Base-by-base conservation (phyloP, 2,113 vertebrate genomes). In the Calyptomena viridis region DNA sequence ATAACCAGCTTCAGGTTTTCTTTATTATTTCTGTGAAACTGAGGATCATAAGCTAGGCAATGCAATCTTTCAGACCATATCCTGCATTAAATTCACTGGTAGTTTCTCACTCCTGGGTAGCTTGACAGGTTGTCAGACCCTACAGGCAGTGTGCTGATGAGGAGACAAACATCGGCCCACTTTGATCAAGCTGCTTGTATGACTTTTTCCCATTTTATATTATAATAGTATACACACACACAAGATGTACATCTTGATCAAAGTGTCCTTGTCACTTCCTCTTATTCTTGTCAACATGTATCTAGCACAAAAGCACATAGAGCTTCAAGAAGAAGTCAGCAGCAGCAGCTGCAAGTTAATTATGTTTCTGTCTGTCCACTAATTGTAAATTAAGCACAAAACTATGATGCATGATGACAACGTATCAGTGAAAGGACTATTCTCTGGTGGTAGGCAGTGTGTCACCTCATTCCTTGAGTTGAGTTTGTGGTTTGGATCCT, bases 131-230 rank as follows among this genome's bases (percentile, higher is more conserved):
- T 95, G 73, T 84, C 82, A 93, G 84, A 92, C 79, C 68, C 76
- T 84, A 44, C 79, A 81, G 92, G 60, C 90, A 75, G 47, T 17
- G 68, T 64, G 40, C 72, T 66, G 68, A 67, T 84, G 90, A 88
- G 87, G 55, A 93, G 60, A 63, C 79, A 86, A 95, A 78, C 90
- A 46, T 1, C 87, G 72, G 56, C 44, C 47, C 62, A 17, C 85
- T 96, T 96, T 97, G 96, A 96, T 96, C 90, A 87, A 81, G 72
- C 88, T 92, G 33, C 59, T 90, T 94, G 82, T 93, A 63, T 93
- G 91, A 59, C 62, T 92, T 94, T 94, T 92, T 49, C 82, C 85
- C 39, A 84, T 86, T 90, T 95, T 92, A 86, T 78, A 84, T 89
- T 90, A 28, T 86, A 92, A 78, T 90, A 59, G 50, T n/a, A 39